phyloP scores from a whole-genome alignment of 2,888 invertebrate genomes.

The Sipunculus nudus region DNA sequence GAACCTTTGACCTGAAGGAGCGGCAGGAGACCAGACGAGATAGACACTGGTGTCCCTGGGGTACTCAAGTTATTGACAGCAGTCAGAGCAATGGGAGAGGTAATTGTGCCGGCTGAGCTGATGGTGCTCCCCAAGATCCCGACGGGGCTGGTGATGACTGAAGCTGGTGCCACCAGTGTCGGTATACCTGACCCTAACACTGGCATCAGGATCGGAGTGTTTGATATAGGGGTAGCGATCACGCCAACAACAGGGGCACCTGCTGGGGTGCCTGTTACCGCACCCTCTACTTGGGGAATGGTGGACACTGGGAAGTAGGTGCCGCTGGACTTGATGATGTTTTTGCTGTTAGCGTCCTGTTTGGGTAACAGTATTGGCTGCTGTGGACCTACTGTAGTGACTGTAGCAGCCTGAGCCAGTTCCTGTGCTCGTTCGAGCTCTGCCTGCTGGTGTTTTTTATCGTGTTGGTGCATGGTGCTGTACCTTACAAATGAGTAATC shows the following conservation, averaged over 20 bases:
- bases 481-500: slow-evolving; percentile 79
- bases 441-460: slow-evolving; percentile 72
- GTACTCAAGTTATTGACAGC: too few species aligned
- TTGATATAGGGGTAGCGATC: too few species aligned
- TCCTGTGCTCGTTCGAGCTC: slow-evolving; percentile 20
- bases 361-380: slow-evolving; percentile 6
- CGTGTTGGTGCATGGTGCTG: slow-evolving; percentile 79
- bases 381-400: not conserved
- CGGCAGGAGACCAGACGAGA: slow-evolving; percentile 20
- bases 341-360: slow-evolving; percentile 23
- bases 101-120: too few species aligned
- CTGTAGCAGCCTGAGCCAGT: slow-evolving; percentile 1
- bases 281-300: slow-evolving; percentile 1
- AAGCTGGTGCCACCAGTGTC: too few species aligned
- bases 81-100: too few species aligned
- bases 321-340: slow-evolving; percentile 90
- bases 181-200: too few species aligned
- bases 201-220: too few species aligned
- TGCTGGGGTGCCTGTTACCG: too few species aligned
- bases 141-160: too few species aligned
- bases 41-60: too few species aligned
- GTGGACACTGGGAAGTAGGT: slow-evolving; percentile 87
- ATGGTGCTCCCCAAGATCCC: too few species aligned
- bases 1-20: slow-evolving; percentile 27
- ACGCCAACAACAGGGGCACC: too few species aligned